phyloP scores from a whole-genome alignment of 2,797 vertebrate species.

The Cossypha polioptera region DNA sequence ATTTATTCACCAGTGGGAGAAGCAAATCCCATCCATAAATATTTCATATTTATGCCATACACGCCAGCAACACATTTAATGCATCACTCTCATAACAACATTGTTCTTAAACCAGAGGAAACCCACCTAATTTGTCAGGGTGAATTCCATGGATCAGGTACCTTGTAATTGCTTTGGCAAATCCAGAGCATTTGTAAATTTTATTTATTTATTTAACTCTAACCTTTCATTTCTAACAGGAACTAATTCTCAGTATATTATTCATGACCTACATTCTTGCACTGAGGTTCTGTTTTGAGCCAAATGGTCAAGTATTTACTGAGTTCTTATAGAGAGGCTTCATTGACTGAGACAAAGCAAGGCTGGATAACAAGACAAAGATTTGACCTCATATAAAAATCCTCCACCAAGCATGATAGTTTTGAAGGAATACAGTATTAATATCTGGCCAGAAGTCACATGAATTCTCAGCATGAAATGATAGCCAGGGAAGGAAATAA shows the following conservation, averaged over 20 bases:
- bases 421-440: neutral
- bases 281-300: neutral
- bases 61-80: conserved; percentile 27
- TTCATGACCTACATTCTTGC: conserved; percentile 4
- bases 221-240: conserved; percentile 6
- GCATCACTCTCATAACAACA: neutral
- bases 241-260: neutral
- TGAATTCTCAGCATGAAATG: neutral
- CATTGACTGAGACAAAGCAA: neutral
- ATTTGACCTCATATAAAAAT: neutral
- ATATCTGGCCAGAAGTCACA: neutral
- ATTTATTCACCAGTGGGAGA: conserved; percentile 23
- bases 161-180: neutral
- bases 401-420: neutral
- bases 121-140: conserved; percentile 30
- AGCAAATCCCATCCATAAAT: conserved; percentile 36
- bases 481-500: neutral
- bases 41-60: conserved; percentile 22
- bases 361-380: neutral
- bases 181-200: neutral
- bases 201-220: conserved; percentile 9
- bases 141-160: neutral
- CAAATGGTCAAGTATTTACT: neutral
- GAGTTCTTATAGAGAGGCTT: neutral
- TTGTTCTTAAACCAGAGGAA: conserved; percentile 25